These are phyloP conservation scores for Percina caprodes DNA, from an alignment of 2,113 vertebrate species.

Conservation along the genomic window DNA sequence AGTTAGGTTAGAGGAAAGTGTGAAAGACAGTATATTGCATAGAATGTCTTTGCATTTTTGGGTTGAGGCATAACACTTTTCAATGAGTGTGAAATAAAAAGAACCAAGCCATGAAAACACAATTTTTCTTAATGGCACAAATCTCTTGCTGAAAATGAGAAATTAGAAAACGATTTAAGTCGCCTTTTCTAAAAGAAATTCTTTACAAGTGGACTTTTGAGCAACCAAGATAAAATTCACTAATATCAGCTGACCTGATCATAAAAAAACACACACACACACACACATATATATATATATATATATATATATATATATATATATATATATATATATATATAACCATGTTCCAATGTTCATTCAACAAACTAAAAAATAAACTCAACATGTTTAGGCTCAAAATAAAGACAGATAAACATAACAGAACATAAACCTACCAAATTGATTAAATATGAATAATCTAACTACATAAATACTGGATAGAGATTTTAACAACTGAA, in stretches of 20 bases:
- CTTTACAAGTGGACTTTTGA: slow-evolving; percentile 13
- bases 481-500: slow-evolving; percentile 15
- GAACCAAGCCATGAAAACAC: background rate
- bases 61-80: slow-evolving; percentile 35
- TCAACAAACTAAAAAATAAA: slow-evolving; percentile 52
- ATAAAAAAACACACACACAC: background rate
- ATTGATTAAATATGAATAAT: slow-evolving; percentile 54
- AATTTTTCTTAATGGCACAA: slow-evolving; percentile 19
- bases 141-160: background rate
- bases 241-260: slow-evolving; percentile 40
- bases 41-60: slow-evolving; percentile 64
- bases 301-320: too few relatives aligned
- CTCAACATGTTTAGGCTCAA: slow-evolving; percentile 34
- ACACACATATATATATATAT: too few relatives aligned
- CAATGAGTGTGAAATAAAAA: slow-evolving; percentile 43
- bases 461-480: slow-evolving; percentile 55
- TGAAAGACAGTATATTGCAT: slow-evolving; percentile 78
- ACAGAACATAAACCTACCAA: slow-evolving; percentile 50
- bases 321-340: too few relatives aligned
- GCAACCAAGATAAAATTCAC: slow-evolving; percentile 10
- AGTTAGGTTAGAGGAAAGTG: slow-evolving; percentile 67
- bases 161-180: slow-evolving; percentile 15
- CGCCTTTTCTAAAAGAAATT: slow-evolving; percentile 15
- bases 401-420: slow-evolving; percentile 29
- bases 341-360: background rate